phyloP scores from a whole-genome alignment of 1,140 invertebrate species.

The Archegozetes longisetosus region DNA sequence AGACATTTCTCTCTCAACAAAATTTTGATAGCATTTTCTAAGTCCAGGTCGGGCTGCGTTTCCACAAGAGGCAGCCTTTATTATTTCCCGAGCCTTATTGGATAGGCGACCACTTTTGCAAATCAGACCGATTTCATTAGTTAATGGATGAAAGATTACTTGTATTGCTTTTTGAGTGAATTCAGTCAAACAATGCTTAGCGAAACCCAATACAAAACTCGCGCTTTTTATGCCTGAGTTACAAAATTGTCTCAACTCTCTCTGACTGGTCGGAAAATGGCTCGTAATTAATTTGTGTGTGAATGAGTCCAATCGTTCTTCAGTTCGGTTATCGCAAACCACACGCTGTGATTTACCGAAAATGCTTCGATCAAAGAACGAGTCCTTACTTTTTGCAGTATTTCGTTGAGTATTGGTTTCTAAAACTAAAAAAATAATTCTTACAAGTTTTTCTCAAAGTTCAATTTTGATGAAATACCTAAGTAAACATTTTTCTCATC shows the following conservation, averaged over 20 bases:
- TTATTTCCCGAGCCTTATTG: not conserved
- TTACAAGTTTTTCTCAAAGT: too few relatives aligned
- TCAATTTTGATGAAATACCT: too few relatives aligned
- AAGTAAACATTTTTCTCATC: too few relatives aligned
- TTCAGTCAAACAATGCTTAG: not conserved
- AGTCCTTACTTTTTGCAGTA: too few relatives aligned
- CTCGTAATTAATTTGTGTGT: not conserved
- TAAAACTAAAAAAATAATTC: too few relatives aligned
- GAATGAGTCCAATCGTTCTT: not conserved
- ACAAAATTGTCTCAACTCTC: not conserved
- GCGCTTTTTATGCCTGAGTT: not conserved
- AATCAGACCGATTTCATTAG: not conserved
- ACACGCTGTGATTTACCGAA: not conserved
- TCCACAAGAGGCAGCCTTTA: not conserved
- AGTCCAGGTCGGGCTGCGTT: not conserved
- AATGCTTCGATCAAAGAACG: not conserved
- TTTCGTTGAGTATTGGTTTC: too few relatives aligned
- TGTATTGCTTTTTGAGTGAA: not conserved
- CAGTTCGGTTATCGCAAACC: not conserved
- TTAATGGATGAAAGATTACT: not conserved
- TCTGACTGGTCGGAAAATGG: not conserved
- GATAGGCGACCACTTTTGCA: not conserved
- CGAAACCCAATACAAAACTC: not conserved
- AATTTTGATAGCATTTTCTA: not conserved
- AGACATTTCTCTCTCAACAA: not conserved